phyloP scores from a whole-genome alignment of 1,140 invertebrate genomes.

The Hypothenemus hampei region DNA sequence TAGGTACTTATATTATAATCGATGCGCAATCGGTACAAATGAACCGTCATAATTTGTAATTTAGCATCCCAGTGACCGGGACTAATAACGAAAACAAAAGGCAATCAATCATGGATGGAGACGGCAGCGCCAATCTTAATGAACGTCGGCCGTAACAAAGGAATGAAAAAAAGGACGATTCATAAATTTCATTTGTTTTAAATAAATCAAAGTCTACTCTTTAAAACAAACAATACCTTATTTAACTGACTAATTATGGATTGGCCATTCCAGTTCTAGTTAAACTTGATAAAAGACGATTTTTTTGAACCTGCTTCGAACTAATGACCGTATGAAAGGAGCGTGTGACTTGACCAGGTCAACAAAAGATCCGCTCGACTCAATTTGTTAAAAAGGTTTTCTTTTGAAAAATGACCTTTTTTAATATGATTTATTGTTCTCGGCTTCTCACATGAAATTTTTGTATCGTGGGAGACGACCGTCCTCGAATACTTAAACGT shows the following conservation, averaged over 20 bases:
- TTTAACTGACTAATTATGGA: slow-evolving; percentile 17
- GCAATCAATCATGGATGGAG: slow-evolving; percentile 35
- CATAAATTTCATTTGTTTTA: slow-evolving; percentile 41
- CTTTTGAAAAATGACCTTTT: slow-evolving; percentile 8
- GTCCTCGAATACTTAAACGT: not conserved
- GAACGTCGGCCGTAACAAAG: slow-evolving; percentile 39
- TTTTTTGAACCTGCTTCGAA: not conserved
- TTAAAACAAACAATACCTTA: slow-evolving; percentile 33
- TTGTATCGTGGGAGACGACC: slow-evolving; percentile 1
- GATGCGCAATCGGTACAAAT: slow-evolving; percentile 15
- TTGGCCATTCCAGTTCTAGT: too few species aligned
- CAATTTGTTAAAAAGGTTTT: slow-evolving; percentile 12
- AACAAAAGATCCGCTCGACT: slow-evolving; percentile 3
- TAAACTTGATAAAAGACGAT: not conserved
- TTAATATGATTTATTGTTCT: slow-evolving; percentile 8
- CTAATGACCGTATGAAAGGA: slow-evolving; percentile 10
- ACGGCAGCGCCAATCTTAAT: slow-evolving; percentile 38
- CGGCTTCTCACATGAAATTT: slow-evolving; percentile 1
- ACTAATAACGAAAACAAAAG: slow-evolving; percentile 31
- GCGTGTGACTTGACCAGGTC: slow-evolving; percentile 15
- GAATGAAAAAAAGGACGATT: slow-evolving; percentile 37
- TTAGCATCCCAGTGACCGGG: slow-evolving; percentile 21
- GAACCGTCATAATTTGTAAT: slow-evolving; percentile 24
- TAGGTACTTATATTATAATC: too few species aligned
- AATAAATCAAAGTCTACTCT: slow-evolving; percentile 35